Percentiles rank a stretch among this genome's conserved stretches.
phyloP scores from a whole-genome alignment of 2,888 invertebrate genomes.

The Nebria brevicollis region DNA sequence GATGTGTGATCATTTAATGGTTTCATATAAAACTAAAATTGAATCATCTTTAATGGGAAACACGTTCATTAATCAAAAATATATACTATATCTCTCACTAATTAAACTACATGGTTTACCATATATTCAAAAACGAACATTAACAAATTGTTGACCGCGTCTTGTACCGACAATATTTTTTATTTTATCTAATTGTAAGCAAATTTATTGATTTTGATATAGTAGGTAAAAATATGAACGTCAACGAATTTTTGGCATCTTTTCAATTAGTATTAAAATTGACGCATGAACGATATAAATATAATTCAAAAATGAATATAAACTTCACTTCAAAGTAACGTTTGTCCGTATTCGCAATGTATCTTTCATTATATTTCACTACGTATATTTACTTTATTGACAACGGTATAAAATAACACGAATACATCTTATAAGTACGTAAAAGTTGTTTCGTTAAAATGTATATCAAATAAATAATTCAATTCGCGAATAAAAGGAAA shows the following conservation, averaged over 20 bases:
- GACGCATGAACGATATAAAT: slow-evolving; percentile 31
- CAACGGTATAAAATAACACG: no score
- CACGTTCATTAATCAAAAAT: neutral
- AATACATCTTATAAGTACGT: no score
- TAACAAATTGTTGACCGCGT: no score
- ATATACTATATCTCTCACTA: neutral
- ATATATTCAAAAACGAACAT: no score
- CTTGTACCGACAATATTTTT: no score
- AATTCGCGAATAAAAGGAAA: no score
- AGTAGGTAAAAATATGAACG: no score
- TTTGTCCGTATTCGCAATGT: neutral
- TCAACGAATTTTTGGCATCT: slow-evolving; percentile 23
- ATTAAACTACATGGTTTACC: neutral
- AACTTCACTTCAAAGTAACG: neutral
- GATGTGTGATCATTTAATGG: slow-evolving; percentile 38
- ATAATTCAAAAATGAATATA: slow-evolving; percentile 23
- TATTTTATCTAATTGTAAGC: no score
- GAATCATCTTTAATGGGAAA: neutral
- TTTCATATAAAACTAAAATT: neutral
- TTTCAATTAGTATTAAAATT: slow-evolving; percentile 6
- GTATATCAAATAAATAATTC: no score
- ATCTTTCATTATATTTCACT: neutral
- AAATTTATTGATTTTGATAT: no score
- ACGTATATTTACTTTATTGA: no score
- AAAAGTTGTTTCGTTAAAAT: no score